Evolutionary conservation across 2,113 vertebrate species (phyloP), one percentile per base, ranked within the genome.

Genomic region (Sialia sialis): DNA sequence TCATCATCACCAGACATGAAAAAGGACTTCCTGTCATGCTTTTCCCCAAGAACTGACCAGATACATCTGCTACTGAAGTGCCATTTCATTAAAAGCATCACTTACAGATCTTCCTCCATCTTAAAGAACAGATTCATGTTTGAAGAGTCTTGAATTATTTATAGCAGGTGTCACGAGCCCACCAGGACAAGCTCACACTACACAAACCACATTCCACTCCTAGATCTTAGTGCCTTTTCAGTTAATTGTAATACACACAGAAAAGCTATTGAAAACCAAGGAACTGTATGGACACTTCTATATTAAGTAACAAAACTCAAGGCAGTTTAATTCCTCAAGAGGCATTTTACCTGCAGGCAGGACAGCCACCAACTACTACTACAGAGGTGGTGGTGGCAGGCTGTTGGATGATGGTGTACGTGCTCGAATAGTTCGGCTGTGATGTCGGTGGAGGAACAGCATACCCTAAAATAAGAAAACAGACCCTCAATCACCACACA

Each of bases 291-390:
- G 32, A 30, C 15, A 63, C 6, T 6, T 80, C 36, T 23, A 11
- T 12, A 13, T 59, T 26, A 25, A 85, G 83, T 34, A 68, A 34
- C 10, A 87, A 62, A 95, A 19, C 18, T 34, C 36, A 41, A 23
- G 21, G 30, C 2, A 67, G 19, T 52, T 83, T 23, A 58, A 58
- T 48, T 69, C 39, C 32, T 7, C 7, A 8, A 82, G 22, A 44
- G 55, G 11, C 12, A 5, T 27, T 95, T 98, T 97, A 99, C 99
- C 99, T 99, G 99, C 99, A 99, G 68, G 99, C 99, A 2, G 99
- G 99, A 83, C 99, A 99, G 95, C 99, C 99, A 78, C 99, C 99
- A 38, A 99, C 99, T 62, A 99, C 99, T 51, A 99, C 99, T n/a
- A 99, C 99, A 38, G 99, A 99, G 29, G 98, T 98, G 93, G 97